Base-by-base conservation (phyloP, 2,113 vertebrate genomes). In the Callopanchax toddi region DNA sequence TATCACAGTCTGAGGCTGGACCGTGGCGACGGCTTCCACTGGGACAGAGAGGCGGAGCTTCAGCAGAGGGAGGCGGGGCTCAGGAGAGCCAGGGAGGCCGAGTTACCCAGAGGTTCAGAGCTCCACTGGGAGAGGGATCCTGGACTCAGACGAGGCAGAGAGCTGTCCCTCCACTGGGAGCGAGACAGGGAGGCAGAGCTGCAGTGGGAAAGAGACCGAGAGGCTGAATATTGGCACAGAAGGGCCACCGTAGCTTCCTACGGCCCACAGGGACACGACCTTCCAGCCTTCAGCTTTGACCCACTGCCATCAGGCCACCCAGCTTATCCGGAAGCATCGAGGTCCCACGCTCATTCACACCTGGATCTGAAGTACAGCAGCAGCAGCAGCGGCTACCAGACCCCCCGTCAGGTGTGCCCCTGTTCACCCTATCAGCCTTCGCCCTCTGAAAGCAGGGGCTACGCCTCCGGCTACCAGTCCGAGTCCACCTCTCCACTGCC, bases 301-400 rank as follows among this genome's bases (percentile, higher is more conserved):
- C 91, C 92, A 5, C 67, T 91, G 62, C 92, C 91, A 15, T 90
- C 91, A 0, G 86, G 89, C 57, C 94, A 94, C 76, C 85, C 92
- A 0, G 86, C 90, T 8, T 93, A 91, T 54, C 91, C 90, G 22
- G 81, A 93, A 76, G 50, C 90, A 1, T 68, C 93, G 3, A 82
- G 85, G 62, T 92, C 91, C 6, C 89, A 91, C 1, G 72, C 86
- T 20, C 75, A 92, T 40, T 82, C 91, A 46, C 91, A 92, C 89
- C 83, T 93, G 2, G 94, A 95, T 60, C 79, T 92, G 61, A 94
- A 94, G 84, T 95, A 93, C 79, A 93, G 92, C 77, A 93, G 87
- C 78, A 89, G 91, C 71, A 91, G 90, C 78, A 92, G 91, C 0
- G 90, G 89, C 2, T 93, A 92, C 79, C 92, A 92, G 55, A 91